These are phyloP conservation scores for Halisarca cf. caerulea DNA, from an alignment of 37 sponge, comb jelly and placozoan genomes.

Conservation along the genomic window DNA sequence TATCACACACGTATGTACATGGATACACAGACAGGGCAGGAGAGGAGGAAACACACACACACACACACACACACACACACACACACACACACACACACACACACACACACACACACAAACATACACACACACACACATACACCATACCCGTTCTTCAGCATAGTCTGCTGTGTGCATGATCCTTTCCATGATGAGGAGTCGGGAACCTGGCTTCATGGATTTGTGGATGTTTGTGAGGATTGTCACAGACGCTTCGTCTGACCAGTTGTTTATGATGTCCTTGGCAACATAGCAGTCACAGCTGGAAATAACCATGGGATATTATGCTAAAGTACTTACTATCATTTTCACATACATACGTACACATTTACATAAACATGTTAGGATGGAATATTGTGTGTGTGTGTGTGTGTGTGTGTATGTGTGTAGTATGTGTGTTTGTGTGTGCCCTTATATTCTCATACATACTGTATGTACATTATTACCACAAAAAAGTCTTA, in stretches of 20 bases:
- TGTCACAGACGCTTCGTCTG: conserved; percentile 61
- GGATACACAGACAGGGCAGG: too few species aligned
- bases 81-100: too few species aligned
- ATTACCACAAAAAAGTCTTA: conserved; percentile 18
- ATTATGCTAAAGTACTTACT: background rate
- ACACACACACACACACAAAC: too few species aligned
- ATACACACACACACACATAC: too few species aligned
- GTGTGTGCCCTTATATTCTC: too few species aligned
- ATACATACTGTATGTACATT: background rate
- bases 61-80: too few species aligned
- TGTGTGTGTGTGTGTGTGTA: too few species aligned
- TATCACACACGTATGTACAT: too few species aligned
- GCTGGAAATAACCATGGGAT: conserved; percentile 13
- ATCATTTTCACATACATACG: conserved; percentile 1
- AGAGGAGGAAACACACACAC: too few species aligned
- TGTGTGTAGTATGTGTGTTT: too few species aligned
- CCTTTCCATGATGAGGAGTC: conserved; percentile 64
- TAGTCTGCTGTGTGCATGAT: conserved; percentile 62
- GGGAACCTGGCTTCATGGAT: conserved; percentile 25
- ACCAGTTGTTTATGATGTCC: conserved; percentile 78
- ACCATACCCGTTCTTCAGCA: conserved; percentile 16
- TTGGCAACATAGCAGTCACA: conserved; percentile 83
- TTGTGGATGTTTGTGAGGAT: conserved; percentile 53
- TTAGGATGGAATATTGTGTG: background rate
- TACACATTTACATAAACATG: background rate